Base-by-base conservation (phyloP, 2,797 vertebrate genomes). In the Syndactyla subalaris region DNA sequence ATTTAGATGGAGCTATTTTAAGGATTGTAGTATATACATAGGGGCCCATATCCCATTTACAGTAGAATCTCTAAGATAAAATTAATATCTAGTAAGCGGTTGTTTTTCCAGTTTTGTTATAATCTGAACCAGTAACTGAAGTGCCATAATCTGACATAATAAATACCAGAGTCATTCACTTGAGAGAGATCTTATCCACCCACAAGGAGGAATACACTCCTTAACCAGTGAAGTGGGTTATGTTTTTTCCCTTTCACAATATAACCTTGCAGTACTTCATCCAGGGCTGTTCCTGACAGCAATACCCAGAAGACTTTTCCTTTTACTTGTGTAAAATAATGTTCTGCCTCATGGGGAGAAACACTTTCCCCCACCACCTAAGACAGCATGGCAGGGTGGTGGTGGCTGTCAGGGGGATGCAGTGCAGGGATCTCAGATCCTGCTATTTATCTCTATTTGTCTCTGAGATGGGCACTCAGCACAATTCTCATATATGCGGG, bases 1-100 rank as follows among this genome's bases (percentile, higher is more conserved):
- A 98, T 98, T 98, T 98, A 98, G 98, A 98, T 98, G 97, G 97
- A 98, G 97, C 97, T 97, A 96, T 98, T 97, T 95, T 96, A 93
- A 97, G 93, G 89, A 94, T 72, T 94, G 95, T 87, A 46, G 74
- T 92, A 72, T 45, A 77, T 49, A 82, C 68, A 70, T 87, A 71
- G 92, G 77, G 92, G 75, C 88, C 94, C 92, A 88, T 90, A 89
- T 96, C 89, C 80, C 94, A 96, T 97, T 98, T 96, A 97, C 97
- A 97, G 97, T 94, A 95, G 96, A 95, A 96, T 93, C 96, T 85
- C 96, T 86, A 93, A 95, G 96, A 97, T 98, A 98, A 97, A 98
- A 97, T 96, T 97, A 97, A 95, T 95, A 97, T 96, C 93, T 90
- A 88, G 90, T 97, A 97, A 97, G 97, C 97, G 96, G 95, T 92